A percentile compares a stretch with the other conserved stretches of the same genome.
phyloP scores from a whole-genome alignment of 1,140 invertebrate species.

The Pantala flavescens region DNA sequence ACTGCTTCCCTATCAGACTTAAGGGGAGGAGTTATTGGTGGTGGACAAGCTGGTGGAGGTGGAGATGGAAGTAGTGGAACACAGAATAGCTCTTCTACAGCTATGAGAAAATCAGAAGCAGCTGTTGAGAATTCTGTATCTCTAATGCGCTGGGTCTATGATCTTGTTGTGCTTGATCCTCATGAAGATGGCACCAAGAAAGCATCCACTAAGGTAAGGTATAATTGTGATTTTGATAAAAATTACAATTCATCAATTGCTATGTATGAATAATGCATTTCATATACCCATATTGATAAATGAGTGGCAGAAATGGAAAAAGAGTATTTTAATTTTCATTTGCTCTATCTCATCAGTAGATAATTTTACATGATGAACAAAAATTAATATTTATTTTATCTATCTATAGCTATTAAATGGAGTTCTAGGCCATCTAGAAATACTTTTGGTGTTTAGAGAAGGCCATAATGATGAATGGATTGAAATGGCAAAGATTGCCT shows the following conservation, averaged over 20 bases:
- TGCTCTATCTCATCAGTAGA: no score
- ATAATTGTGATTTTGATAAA: background rate
- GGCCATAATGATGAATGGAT: conserved; percentile 41
- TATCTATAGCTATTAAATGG: conserved; percentile 42
- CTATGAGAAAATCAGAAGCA: conserved; percentile 19
- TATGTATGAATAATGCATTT: background rate
- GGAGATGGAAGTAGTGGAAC: background rate
- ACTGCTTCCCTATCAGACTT: conserved; percentile 47
- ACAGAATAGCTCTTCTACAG: background rate
- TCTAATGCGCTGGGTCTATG: conserved; percentile 46
- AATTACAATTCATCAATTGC: background rate
- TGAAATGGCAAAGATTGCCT: conserved; percentile 45
- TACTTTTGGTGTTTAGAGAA: conserved; percentile 43
- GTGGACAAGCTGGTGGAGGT: background rate
- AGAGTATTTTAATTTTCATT: no score
- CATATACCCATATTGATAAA: no score
- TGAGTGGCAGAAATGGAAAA: no score
- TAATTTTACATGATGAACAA: no score
- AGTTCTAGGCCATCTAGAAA: conserved; percentile 42
- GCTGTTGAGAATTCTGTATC: conserved; percentile 44
- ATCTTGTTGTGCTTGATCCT: conserved; percentile 45
- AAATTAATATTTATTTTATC: conserved; percentile 18
- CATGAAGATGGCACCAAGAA: conserved; percentile 40
- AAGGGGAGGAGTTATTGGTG: conserved; percentile 34
- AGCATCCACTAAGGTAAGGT: conserved; percentile 33